Evolutionary conservation across 2,797 vertebrate genomes (phyloP).

Genomic region (Ctenosaura bakeri): DNA sequence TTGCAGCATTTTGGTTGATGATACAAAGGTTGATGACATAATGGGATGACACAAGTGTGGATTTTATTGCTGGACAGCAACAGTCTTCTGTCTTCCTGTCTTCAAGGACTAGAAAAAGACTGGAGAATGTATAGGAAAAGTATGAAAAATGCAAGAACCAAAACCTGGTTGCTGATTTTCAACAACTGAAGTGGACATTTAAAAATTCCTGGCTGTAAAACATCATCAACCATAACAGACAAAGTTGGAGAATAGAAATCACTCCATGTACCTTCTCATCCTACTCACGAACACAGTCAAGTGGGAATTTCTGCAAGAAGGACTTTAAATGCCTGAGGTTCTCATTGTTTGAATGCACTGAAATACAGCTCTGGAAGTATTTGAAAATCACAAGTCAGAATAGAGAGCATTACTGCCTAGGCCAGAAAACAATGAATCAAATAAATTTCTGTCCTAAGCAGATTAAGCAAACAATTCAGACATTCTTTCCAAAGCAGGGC

Average conservation of each 20-base stretch:
- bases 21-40: neutral
- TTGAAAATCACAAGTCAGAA: fast-evolving
- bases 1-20: neutral
- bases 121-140: neutral
- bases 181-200: neutral
- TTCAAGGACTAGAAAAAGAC: neutral
- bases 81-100: neutral
- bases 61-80: neutral
- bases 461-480: neutral
- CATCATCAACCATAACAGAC: neutral
- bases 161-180: neutral
- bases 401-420: constrained; percentile 61
- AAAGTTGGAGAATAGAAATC: neutral
- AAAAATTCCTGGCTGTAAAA: constrained; percentile 25
- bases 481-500: neutral
- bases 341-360: neutral
- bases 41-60: neutral
- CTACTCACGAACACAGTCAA: neutral
- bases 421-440: constrained; percentile 62
- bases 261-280: neutral
- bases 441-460: neutral
- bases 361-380: neutral
- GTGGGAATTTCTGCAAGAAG: neutral
- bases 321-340: neutral
- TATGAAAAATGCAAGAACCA: constrained; percentile 21